Evolutionary conservation across 1,140 invertebrate species (phyloP).

Genomic region (Sesamia nonagrioides): DNA sequence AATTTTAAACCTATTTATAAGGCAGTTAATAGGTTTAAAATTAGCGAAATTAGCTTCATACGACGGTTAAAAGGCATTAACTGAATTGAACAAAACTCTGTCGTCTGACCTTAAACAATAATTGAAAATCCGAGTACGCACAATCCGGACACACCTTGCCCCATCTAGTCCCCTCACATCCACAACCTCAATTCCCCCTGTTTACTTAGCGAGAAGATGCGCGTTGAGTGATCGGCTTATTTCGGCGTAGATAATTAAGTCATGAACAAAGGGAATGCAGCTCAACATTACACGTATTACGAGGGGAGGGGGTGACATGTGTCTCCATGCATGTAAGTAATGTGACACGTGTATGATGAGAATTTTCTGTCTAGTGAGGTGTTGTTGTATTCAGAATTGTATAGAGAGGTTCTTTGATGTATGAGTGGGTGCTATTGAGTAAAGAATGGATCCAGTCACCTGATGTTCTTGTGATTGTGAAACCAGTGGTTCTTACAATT

Average conservation of each 20-base stretch:
- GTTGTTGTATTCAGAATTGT: background rate
- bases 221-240: slow-evolving; percentile 83
- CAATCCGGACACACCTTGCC: background rate
- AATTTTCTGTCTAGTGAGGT: background rate
- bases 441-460: too few relatives aligned
- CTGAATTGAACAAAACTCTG: too few relatives aligned
- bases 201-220: slow-evolving; percentile 78
- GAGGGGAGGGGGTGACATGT: slow-evolving; percentile 29
- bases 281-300: slow-evolving; percentile 28
- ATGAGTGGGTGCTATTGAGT: too few relatives aligned
- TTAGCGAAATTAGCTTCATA: too few relatives aligned
- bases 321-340: background rate
- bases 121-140: background rate
- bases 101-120: background rate
- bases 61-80: too few relatives aligned
- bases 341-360: background rate
- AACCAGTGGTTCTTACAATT: too few relatives aligned
- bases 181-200: slow-evolving; percentile 60
- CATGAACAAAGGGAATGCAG: slow-evolving; percentile 62
- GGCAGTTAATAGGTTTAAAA: too few relatives aligned
- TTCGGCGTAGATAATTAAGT: slow-evolving; percentile 80
- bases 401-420: too few relatives aligned
- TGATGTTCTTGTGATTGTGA: too few relatives aligned
- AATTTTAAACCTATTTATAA: too few relatives aligned
- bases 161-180: slow-evolving; percentile 49